Percentiles rank a stretch among this genome's conserved stretches.
These are phyloP conservation scores for Cerceris rybyensis DNA, from an alignment of 2,888 invertebrate genomes.

Conservation along the genomic window DNA sequence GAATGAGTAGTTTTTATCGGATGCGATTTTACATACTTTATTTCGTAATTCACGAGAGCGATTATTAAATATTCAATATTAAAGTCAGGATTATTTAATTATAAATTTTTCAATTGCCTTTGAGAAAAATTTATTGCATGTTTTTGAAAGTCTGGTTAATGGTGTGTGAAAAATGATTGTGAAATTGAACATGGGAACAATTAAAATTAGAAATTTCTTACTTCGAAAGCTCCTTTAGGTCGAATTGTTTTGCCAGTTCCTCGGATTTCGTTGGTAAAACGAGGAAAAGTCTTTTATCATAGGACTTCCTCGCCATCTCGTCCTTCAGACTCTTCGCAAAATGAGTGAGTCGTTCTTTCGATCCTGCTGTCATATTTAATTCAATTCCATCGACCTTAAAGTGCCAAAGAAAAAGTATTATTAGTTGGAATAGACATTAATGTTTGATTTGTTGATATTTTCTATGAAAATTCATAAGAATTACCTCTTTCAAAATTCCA, in stretches of 20 bases:
- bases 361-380: conserved; percentile 83
- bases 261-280: conserved; percentile 87
- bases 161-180: neutral
- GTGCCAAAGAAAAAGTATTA: too few relatives aligned
- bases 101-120: too few relatives aligned
- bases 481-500: conserved; percentile 73
- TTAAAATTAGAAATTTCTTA: conserved; percentile 66
- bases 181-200: neutral
- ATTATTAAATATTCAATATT: too few relatives aligned
- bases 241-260: conserved; percentile 87
- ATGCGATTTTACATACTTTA: conserved; percentile 6
- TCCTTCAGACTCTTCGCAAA: conserved; percentile 81
- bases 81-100: too few relatives aligned
- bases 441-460: neutral
- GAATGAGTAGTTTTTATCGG: conserved; percentile 29
- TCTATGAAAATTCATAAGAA: conserved; percentile 2
- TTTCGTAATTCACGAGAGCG: neutral
- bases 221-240: conserved; percentile 86
- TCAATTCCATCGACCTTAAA: conserved; percentile 84
- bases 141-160: neutral
- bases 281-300: conserved; percentile 84
- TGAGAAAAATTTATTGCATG: neutral
- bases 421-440: neutral
- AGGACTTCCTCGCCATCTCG: conserved; percentile 80
- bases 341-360: conserved; percentile 83